Percentiles rank a stretch among this genome's conserved stretches.
Evolutionary conservation across 2,888 invertebrate genomes (phyloP).

Genomic region (Phortica okadai): DNA sequence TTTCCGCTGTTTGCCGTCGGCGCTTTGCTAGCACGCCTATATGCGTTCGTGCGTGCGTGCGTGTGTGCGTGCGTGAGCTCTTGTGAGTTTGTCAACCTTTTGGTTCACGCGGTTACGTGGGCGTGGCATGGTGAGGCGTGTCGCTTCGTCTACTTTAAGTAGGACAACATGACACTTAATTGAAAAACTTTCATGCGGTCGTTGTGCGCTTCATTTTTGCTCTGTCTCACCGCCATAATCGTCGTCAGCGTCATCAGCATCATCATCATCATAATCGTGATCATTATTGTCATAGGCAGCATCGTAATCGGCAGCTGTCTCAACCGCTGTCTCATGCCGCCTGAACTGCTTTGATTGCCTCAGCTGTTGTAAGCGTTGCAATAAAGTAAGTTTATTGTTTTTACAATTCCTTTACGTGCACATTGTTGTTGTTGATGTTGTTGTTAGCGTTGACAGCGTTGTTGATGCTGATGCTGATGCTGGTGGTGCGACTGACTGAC

Average conservation of each 20-base stretch:
- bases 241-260: constrained; percentile 29
- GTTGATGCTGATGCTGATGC: not conserved
- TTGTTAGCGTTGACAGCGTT: not conserved
- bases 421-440: not conserved
- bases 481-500: constrained; percentile 29
- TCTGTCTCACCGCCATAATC: not conserved
- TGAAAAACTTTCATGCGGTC: constrained; percentile 63
- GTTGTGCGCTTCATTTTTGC: constrained; percentile 43
- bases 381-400: constrained; percentile 14
- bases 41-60: not conserved
- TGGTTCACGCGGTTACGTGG: too few relatives aligned
- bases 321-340: too few relatives aligned
- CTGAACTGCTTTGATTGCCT: not conserved
- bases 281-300: not conserved
- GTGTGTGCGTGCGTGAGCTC: not conserved
- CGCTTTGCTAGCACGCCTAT: not conserved
- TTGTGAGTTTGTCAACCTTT: not conserved
- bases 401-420: not conserved
- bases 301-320: not conserved
- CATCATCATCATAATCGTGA: not conserved
- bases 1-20: too few relatives aligned
- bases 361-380: constrained; percentile 1
- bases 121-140: too few relatives aligned
- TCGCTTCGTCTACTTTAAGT: constrained; percentile 1
- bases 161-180: constrained; percentile 57